Evolutionary conservation across 2,888 invertebrate genomes (phyloP).

Genomic region (Neria commutata): DNA sequence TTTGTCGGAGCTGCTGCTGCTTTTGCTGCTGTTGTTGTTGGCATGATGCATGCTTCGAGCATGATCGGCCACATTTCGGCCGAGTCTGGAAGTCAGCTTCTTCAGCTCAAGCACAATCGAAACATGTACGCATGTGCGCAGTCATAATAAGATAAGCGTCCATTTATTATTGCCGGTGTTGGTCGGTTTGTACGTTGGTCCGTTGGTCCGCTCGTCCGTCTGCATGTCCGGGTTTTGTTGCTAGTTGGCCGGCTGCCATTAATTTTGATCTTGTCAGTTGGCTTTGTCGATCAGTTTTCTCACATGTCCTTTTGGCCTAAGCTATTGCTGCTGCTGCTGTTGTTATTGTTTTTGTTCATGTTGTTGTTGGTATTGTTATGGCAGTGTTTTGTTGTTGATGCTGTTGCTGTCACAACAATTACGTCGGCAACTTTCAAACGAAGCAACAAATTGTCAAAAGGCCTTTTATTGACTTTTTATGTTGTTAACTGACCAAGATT

Average conservation of each 20-base stretch:
- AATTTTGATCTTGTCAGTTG: conserved; percentile 44
- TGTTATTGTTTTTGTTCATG: neutral
- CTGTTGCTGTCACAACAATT: conserved; percentile 48
- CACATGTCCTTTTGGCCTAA: conserved; percentile 18
- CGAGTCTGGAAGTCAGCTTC: too few relatives aligned
- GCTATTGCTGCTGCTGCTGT: neutral
- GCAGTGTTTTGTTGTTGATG: conserved; percentile 27
- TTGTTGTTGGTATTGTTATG: too few relatives aligned
- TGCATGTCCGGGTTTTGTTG: too few relatives aligned
- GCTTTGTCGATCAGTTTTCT: conserved; percentile 34
- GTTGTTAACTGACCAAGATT: conserved; percentile 52
- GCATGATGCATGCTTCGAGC: neutral
- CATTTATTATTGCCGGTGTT: conserved; percentile 3
- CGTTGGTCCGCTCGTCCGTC: too few relatives aligned
- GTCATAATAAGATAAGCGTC: conserved; percentile 3
- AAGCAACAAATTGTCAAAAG: conserved; percentile 41
- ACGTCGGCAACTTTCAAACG: conserved; percentile 15
- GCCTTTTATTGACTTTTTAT: conserved; percentile 50
- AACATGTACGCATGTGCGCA: conserved; percentile 5
- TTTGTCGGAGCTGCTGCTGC: neutral
- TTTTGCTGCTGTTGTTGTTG: neutral
- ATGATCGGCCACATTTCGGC: conserved; percentile 1
- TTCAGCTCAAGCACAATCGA: neutral
- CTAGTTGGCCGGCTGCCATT: conserved; percentile 39
- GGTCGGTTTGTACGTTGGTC: conserved; percentile 8